A percentile compares a stretch with the other conserved stretches of the same genome.
Conservation (phyloP, 1,140 invertebrate species). For the Trichomalopsis sarcophagae region DNA sequence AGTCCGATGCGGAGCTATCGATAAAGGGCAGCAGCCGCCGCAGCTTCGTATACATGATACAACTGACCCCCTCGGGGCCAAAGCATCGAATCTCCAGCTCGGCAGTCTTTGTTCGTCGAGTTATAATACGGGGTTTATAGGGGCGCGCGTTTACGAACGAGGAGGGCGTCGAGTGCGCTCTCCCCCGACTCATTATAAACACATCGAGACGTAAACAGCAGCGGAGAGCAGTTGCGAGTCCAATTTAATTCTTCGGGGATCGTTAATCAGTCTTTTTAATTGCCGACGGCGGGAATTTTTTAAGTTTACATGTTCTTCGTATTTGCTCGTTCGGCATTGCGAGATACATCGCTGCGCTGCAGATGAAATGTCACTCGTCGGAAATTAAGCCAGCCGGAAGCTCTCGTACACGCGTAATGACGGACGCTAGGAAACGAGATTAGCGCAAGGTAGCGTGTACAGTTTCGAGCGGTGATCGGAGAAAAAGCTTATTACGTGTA, state of each 20-base stretch:
- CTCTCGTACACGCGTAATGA: neutral
- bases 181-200: conserved; percentile 43
- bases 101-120: neutral
- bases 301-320: too few relatives aligned
- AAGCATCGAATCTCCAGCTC: neutral
- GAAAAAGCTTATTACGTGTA: neutral
- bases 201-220: conserved; percentile 42
- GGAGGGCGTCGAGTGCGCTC: neutral
- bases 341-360: neutral
- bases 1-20: neutral
- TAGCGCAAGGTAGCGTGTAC: neutral
- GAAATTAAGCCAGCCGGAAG: conserved; percentile 16
- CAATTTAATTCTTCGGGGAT: neutral
- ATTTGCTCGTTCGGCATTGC: too few relatives aligned
- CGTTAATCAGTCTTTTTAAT: too few relatives aligned
- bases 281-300: too few relatives aligned
- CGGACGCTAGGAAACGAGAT: neutral
- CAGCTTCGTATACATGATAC: neutral
- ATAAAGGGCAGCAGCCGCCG: neutral
- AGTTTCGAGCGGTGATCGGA: neutral
- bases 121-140: neutral
- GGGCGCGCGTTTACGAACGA: neutral
- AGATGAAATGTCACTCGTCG: conserved; percentile 2
- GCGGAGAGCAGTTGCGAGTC: neutral
- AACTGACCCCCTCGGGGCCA: neutral